Percentiles rank a stretch among this genome's conserved stretches.
phyloP scores from a whole-genome alignment of 2,888 invertebrate species.

The Catocala sponsa region DNA sequence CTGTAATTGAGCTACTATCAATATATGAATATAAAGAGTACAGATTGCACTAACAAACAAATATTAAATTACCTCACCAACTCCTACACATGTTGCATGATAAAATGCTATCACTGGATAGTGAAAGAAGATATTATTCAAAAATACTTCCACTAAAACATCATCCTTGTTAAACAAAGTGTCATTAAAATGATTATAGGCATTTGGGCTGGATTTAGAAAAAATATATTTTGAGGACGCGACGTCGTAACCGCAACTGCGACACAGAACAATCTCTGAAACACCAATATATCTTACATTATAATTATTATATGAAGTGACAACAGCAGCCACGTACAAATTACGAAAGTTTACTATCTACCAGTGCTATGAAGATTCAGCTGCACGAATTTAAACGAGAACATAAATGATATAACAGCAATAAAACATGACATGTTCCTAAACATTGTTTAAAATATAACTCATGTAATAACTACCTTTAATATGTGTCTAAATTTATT shows the following conservation, averaged over 20 bases:
- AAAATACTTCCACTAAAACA: conserved; percentile 66
- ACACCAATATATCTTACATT: conserved; percentile 16
- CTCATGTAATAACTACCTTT: too few species aligned
- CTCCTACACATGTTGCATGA: conserved; percentile 61
- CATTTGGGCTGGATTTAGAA: conserved; percentile 57
- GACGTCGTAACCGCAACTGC: conserved; percentile 66
- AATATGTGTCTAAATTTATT: too few species aligned
- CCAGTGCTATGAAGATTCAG: conserved; percentile 21
- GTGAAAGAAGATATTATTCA: conserved; percentile 59
- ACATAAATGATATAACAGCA: conserved; percentile 17
- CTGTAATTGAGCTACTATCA: conserved; percentile 62
- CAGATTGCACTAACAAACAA: not conserved
- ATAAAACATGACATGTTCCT: conserved; percentile 11
- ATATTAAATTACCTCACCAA: conserved; percentile 66
- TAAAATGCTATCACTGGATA: conserved; percentile 65
- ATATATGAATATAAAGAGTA: not conserved
- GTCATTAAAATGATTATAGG: conserved; percentile 64
- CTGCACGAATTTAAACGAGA: conserved; percentile 4
- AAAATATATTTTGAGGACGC: conserved; percentile 59
- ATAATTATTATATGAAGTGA: not conserved
- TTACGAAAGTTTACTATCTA: conserved; percentile 28
- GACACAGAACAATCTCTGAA: conserved; percentile 71
- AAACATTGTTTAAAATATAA: conserved; percentile 4
- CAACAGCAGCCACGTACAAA: conserved; percentile 7
- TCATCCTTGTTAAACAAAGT: conserved; percentile 63